Evolutionary conservation across 2,888 invertebrate genomes (phyloP).

Genomic region (Plutella xylostella): DNA sequence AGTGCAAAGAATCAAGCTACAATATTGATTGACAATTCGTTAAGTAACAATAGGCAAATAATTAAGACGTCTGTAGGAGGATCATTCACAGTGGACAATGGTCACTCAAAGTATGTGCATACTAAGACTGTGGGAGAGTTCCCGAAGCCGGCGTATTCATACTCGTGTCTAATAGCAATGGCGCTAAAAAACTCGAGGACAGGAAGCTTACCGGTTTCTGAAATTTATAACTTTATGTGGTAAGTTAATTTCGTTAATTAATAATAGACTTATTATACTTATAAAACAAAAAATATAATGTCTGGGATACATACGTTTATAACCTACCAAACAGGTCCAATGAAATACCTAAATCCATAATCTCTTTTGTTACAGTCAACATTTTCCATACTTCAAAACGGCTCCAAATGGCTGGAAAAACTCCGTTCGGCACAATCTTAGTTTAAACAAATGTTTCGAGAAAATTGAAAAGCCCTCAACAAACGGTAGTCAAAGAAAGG

Average conservation of each 20-base stretch:
- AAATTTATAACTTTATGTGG: constrained; percentile 99
- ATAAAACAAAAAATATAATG: too few relatives aligned
- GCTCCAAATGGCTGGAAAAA: constrained; percentile 99
- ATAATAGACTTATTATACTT: too few relatives aligned
- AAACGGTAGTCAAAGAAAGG: constrained; percentile 86
- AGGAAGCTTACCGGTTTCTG: constrained; percentile 95
- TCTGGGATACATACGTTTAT: too few relatives aligned
- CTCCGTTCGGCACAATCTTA: constrained; percentile 96
- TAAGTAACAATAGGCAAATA: constrained; percentile 59
- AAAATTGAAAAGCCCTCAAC: constrained; percentile 96
- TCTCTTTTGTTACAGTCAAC: constrained; percentile 76
- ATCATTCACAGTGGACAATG: constrained; percentile 48
- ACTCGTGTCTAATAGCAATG: constrained; percentile 98
- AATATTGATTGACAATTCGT: constrained; percentile 61
- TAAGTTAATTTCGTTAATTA: constrained; percentile 65
- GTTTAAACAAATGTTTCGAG: constrained; percentile 97
- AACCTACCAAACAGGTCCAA: neutral
- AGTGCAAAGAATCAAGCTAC: constrained; percentile 59
- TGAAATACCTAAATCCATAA: neutral
- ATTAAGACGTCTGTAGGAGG: constrained; percentile 57
- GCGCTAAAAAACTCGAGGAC: constrained; percentile 95
- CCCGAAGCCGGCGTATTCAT: constrained; percentile 97
- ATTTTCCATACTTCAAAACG: constrained; percentile 98
- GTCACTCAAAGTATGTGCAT: constrained; percentile 50
- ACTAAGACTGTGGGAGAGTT: constrained; percentile 69